Evolutionary conservation across 2,888 invertebrate genomes (phyloP).

Genomic region (Hirtodrosophila trivittata): DNA sequence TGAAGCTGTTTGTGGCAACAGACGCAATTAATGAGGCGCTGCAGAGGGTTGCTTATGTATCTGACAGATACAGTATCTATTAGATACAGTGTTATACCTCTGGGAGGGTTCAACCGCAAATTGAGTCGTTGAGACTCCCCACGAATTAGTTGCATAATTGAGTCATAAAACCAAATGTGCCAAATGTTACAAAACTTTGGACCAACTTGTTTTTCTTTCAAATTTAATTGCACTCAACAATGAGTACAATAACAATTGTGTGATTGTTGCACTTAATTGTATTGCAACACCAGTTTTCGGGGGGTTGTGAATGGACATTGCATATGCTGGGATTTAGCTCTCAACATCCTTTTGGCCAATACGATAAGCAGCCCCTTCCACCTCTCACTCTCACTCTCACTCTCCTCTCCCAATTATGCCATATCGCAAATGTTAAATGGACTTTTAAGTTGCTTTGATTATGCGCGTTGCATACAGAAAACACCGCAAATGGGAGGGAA

Average conservation of each 20-base stretch:
- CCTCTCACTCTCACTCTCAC: too few species aligned
- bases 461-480: constrained; percentile 35
- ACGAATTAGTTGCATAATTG: constrained; percentile 82
- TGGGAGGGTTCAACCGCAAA: constrained; percentile 56
- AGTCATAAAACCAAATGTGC: constrained; percentile 84
- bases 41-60: constrained; percentile 33
- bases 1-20: constrained; percentile 37
- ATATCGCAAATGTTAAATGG: constrained; percentile 74
- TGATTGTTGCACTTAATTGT: constrained; percentile 63
- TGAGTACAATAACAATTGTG: constrained; percentile 64
- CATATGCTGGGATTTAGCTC: constrained; percentile 72
- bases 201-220: constrained; percentile 19
- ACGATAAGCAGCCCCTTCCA: too few species aligned
- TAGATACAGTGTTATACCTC: constrained; percentile 27
- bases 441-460: constrained; percentile 73
- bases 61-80: constrained; percentile 29
- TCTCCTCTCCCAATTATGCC: constrained; percentile 66
- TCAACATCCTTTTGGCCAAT: neutral
- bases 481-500: neutral
- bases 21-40: constrained; percentile 60
- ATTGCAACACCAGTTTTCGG: constrained; percentile 16
- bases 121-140: constrained; percentile 78
- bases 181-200: constrained; percentile 74
- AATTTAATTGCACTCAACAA: constrained; percentile 6
- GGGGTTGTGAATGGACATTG: constrained; percentile 47